These are phyloP conservation scores for Nyctereutes procyonoides DNA, from an alignment of 2,113 vertebrate species.

Conservation along the genomic window DNA sequence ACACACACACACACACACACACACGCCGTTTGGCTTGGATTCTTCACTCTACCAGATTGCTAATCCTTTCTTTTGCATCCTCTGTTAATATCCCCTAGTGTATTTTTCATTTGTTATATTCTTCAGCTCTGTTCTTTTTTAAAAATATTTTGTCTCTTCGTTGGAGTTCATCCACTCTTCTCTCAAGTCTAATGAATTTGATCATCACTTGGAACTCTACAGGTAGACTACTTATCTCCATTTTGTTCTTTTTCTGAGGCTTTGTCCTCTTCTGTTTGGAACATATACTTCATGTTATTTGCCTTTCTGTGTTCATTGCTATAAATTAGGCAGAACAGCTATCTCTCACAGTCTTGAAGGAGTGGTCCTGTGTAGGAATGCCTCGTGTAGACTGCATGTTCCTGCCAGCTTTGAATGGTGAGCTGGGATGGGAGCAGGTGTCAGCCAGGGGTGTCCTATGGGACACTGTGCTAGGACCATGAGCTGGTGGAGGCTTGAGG, in stretches of 20 bases:
- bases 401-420: neutral
- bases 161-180: neutral
- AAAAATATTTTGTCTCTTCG: neutral
- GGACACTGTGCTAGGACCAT: neutral
- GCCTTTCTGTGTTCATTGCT: neutral
- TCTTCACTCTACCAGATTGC: neutral
- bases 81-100: neutral
- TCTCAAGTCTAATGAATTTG: neutral
- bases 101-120: neutral
- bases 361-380: neutral
- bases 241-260: neutral
- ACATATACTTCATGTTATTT: neutral
- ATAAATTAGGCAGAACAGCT: neutral
- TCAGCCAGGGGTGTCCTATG: neutral
- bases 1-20: neutral
- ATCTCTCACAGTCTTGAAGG: neutral
- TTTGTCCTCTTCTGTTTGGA: neutral
- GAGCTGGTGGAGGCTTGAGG: neutral
- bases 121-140: neutral
- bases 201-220: neutral
- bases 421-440: neutral
- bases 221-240: neutral
- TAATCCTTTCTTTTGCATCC: neutral
- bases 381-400: neutral
- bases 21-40: neutral